Base-by-base conservation (phyloP, 2,888 invertebrate species). In the Tenthredo livida region DNA sequence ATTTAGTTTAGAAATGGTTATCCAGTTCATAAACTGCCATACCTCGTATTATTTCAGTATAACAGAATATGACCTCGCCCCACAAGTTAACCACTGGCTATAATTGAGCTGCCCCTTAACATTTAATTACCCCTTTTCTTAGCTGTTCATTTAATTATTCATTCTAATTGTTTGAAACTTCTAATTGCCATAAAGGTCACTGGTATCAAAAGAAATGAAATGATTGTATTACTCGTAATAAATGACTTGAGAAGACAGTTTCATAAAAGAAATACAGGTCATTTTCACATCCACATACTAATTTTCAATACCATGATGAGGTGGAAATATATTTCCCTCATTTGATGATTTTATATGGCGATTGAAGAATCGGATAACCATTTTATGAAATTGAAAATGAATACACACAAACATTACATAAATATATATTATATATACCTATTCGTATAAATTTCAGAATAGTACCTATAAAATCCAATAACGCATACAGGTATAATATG, bases 391-490 rank as follows among this genome's bases (percentile, higher is more conserved):
- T 73, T 15, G 43, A 29, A 7, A 54, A 47, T 43, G 15, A 6
- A 47, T 70, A 70, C 37, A 70, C 37, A 70, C 10, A 70, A 29
- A 33, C 37, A 70, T 70, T 47, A 29, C 29, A 43, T 47, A 47
- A 0, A 33, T 70, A 67, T 21, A 72, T 72, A 72, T 72, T 10
- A 33, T 67, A 65, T 72, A 72, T 43, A 72, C n/a, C n/a, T 21
- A 43, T 72, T 37, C 21, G 37, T 72, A 72, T 72, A n/a, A n/a
- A 72, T 47, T 25, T 25, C n/a, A 70, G 40, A 70, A 87, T 86
- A 86, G 67, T 85, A n/a, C n/a, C n/a, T n/a, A 85, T 54, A 86
- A 86, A 86, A 84, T 82, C 85, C 87, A 88, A 89, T 88, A 89
- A 89, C 47, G 88, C 86, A 86, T 89, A 87, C 85, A 54, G 54